Conservation (phyloP, 2,888 invertebrate species). For the Eupithecia insigniata region DNA sequence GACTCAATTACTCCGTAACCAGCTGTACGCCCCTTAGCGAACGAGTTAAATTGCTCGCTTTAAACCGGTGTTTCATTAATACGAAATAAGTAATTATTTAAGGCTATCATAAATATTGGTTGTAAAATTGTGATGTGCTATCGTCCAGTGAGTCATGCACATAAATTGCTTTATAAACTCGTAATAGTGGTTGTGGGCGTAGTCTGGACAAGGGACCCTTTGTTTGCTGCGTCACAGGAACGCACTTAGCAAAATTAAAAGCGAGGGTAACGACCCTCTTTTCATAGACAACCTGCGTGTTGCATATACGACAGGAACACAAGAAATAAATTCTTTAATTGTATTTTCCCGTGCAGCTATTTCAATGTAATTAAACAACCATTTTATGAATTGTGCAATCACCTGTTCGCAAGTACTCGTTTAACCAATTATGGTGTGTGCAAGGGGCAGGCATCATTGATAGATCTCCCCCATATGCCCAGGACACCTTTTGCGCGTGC, state of each 20-base stretch:
- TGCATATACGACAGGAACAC: conserved; percentile 36
- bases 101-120: conserved; percentile 51
- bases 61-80: conserved; percentile 55
- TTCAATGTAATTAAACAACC: conserved; percentile 49
- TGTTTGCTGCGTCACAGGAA: conserved; percentile 77
- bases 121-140: conserved; percentile 61
- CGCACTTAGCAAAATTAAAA: conserved; percentile 81
- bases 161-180: conserved; percentile 72
- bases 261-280: conserved; percentile 65
- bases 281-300: conserved; percentile 48
- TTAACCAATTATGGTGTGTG: conserved; percentile 67
- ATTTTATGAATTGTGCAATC: conserved; percentile 62
- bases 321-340: conserved; percentile 39
- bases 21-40: conserved; percentile 60
- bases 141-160: conserved; percentile 70
- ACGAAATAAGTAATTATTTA: conserved; percentile 48
- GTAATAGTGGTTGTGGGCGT: conserved; percentile 72
- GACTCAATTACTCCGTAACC: conserved; percentile 55
- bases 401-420: conserved; percentile 65
- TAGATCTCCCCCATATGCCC: conserved; percentile 57
- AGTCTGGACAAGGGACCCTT: conserved; percentile 75
- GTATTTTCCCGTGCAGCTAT: conserved; percentile 40
- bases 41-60: conserved; percentile 63
- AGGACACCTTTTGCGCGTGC: conserved; percentile 70
- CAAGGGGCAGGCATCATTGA: conserved; percentile 57